Conservation (phyloP, 2,797 vertebrate species). For the Novumbra hubbsi region DNA sequence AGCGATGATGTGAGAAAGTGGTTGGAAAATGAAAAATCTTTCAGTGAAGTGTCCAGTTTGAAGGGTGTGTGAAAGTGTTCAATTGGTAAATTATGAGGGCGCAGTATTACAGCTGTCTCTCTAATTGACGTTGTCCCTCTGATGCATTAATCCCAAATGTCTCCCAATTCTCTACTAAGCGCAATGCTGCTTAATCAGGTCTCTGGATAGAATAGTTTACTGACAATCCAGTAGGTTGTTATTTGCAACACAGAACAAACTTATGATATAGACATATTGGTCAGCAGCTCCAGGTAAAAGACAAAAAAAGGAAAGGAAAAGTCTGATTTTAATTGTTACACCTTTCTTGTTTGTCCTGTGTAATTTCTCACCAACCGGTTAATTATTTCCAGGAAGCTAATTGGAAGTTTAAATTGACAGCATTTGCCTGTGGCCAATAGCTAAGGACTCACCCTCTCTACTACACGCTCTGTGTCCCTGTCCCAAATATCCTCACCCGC, state of each 20-base stretch:
- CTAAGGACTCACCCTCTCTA: background rate
- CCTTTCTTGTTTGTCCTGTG: slow-evolving; percentile 12
- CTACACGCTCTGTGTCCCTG: no score
- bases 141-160: no score
- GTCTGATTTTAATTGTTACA: slow-evolving; percentile 3
- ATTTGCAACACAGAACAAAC: no score
- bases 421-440: slow-evolving; percentile 15
- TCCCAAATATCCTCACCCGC: no score
- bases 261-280: slow-evolving; percentile 16
- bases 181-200: no score
- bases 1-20: background rate
- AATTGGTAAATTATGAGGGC: slow-evolving; percentile 17
- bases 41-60: no score
- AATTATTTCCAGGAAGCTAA: slow-evolving; percentile 30
- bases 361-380: slow-evolving; percentile 22
- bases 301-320: slow-evolving; percentile 17
- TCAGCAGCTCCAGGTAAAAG: slow-evolving; percentile 29
- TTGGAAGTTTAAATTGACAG: slow-evolving; percentile 29
- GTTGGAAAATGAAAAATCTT: background rate
- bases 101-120: slow-evolving; percentile 7
- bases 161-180: background rate
- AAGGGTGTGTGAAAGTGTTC: slow-evolving; percentile 1
- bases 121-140: slow-evolving; percentile 10
- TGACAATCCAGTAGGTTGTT: no score
- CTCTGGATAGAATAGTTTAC: no score